A percentile compares a stretch with the other conserved stretches of the same genome.
Conservation (phyloP, 1,140 invertebrate genomes). For the Diorhabda sublineata region DNA sequence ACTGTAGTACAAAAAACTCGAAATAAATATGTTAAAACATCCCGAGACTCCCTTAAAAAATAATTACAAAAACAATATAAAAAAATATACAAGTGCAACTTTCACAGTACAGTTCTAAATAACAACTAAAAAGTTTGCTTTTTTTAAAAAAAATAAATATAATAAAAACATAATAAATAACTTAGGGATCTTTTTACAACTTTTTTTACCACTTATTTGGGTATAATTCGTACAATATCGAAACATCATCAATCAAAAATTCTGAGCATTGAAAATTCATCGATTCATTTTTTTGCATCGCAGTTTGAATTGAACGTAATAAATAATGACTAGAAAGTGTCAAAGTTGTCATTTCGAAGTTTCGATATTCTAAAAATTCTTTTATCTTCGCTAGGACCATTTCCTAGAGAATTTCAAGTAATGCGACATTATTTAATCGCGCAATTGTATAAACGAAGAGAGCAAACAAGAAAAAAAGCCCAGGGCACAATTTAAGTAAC, state of each 20-base stretch:
- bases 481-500: too few relatives aligned
- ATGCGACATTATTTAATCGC: too few relatives aligned
- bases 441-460: too few relatives aligned
- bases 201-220: not conserved
- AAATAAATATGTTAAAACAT: too few relatives aligned
- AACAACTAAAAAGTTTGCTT: not conserved
- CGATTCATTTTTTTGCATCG: conserved; percentile 7
- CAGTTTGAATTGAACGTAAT: too few relatives aligned
- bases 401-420: not conserved
- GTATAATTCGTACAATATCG: not conserved
- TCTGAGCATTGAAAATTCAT: not conserved
- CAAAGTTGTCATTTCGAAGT: not conserved
- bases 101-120: not conserved
- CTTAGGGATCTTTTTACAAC: conserved; percentile 16
- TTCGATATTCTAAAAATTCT: conserved; percentile 3
- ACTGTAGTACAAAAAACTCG: too few relatives aligned
- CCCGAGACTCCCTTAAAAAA: too few relatives aligned
- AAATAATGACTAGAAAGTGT: too few relatives aligned
- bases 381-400: not conserved
- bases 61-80: too few relatives aligned
- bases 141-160: conserved; percentile 16
- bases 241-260: not conserved
- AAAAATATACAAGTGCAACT: not conserved
- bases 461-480: too few relatives aligned
- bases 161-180: conserved; percentile 18